Base-by-base conservation (phyloP, 2,113 vertebrate species). In the Oriolus oriolus region DNA sequence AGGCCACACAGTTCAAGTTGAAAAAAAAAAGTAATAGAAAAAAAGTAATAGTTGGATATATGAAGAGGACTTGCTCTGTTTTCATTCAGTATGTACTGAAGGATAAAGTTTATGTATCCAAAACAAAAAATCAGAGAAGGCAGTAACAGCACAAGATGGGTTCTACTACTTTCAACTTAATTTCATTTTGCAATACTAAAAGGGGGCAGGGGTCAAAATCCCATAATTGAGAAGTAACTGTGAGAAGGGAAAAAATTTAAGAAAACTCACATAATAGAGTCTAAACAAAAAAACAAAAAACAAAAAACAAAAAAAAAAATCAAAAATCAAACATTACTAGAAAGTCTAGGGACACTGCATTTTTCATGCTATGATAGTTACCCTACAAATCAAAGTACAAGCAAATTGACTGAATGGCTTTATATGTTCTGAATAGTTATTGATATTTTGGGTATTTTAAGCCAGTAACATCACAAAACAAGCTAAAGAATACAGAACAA, bases 121-220 rank as follows among this genome's bases (percentile, higher is more conserved):
- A 66, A 90, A 59, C 13, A 89, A 92, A 70, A 75, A 57, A 41
- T 24, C 14, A 83, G n/a, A 76, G 50, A 75, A 87, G 11, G 64
- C n/a, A 74, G 68, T 33, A 87, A 52, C 11, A 84, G 84, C 17
- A 76, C 44, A 76, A 65, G 45, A 83, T 6, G 24, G 23, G 54
- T 13, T 88, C 20, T 4, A 2, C 20, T 45, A 80, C 41, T 87
- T 61, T 18, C 74, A 82, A 61, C 11, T 39, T 50, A 57, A 14
- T 94, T 78, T 49, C 44, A 66, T 39, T 66, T 42, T 47, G 10
- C 26, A 69, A 65, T 14, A 73, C 49, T 50, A 30, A 45, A 78
- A 49, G 27, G 14, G 16, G 19, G 4, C 0, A 59, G 1, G 2
- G 9, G 5, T 6, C 6, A 4, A 10, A 37, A 66, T 47, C 16